Conservation (phyloP, 2,797 vertebrate species). For the Remorina albescens region DNA sequence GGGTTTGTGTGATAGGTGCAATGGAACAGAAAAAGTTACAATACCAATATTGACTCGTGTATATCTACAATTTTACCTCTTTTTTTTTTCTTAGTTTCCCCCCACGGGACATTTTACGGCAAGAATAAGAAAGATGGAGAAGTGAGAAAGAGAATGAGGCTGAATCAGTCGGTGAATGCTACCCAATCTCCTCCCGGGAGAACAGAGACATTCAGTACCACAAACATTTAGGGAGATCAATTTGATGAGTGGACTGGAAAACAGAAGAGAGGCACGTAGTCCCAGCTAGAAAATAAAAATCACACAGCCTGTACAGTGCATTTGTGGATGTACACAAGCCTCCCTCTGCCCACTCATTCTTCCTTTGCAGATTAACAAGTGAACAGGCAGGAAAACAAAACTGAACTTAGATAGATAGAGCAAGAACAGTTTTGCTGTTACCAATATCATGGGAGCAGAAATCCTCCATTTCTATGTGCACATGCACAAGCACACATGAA, state of each 20-base stretch:
- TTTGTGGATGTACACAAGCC: conserved; percentile 28
- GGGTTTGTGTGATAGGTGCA: neutral
- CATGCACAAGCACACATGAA: neutral
- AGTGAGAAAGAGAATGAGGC: conserved; percentile 20
- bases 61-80: conserved; percentile 38
- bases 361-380: conserved; percentile 46
- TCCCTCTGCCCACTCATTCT: conserved; percentile 40
- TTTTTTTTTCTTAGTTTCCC: conserved; percentile 46
- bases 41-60: conserved; percentile 32
- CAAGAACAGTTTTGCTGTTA: conserved; percentile 11
- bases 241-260: conserved; percentile 61
- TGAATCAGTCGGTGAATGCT: conserved; percentile 36
- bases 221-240: conserved; percentile 62
- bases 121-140: conserved; percentile 42
- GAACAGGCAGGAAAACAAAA: conserved; percentile 33
- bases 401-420: conserved; percentile 35
- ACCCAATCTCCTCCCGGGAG: conserved; percentile 40
- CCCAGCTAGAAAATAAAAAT: no score
- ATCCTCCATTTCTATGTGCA: neutral
- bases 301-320: conserved; percentile 14
- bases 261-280: conserved; percentile 41
- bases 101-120: conserved; percentile 34
- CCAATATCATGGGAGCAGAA: conserved; percentile 8
- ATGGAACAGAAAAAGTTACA: neutral
- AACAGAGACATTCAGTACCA: conserved; percentile 38